phyloP scores from a whole-genome alignment of 2,888 invertebrate species.

The Nasonovia ribisnigri region DNA sequence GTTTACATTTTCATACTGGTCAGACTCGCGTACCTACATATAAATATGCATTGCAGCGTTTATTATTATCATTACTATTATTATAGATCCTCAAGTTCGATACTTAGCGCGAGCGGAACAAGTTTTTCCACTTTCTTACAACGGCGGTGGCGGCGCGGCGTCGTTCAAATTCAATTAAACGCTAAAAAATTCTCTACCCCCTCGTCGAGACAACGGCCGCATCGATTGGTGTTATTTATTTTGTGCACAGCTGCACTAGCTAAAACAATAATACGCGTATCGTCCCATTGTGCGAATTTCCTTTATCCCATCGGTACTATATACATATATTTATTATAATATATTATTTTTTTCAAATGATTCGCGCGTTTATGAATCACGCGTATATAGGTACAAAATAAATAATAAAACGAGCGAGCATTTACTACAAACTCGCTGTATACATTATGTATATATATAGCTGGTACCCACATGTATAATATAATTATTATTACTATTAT shows the following conservation, averaged over 20 bases:
- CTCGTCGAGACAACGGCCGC: not conserved
- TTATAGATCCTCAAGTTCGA: constrained; percentile 45
- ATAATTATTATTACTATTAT: not conserved
- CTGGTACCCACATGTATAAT: not conserved
- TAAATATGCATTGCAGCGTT: not conserved
- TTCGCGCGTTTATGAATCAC: constrained; percentile 36
- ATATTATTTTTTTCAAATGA: not conserved
- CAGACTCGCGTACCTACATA: not conserved
- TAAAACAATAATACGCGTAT: not conserved
- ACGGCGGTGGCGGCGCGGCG: not conserved
- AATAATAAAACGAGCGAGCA: not conserved
- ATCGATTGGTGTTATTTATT: not conserved
- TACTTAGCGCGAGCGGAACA: constrained; percentile 28
- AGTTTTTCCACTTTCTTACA: constrained; percentile 49
- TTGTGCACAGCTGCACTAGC: not conserved
- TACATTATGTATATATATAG: not conserved
- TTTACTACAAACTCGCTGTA: not conserved
- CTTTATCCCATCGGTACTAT: not conserved
- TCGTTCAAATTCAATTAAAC: constrained; percentile 53
- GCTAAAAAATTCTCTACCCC: constrained; percentile 12
- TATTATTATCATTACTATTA: constrained; percentile 10
- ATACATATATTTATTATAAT: too few relatives aligned
- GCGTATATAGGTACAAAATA: not conserved
- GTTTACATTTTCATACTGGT: constrained; percentile 31
- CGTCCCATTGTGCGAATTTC: not conserved